Evolutionary conservation across 2,888 invertebrate genomes (phyloP), one percentile per base, ranked within the genome.

Genomic region (Artemia sinica): DNA sequence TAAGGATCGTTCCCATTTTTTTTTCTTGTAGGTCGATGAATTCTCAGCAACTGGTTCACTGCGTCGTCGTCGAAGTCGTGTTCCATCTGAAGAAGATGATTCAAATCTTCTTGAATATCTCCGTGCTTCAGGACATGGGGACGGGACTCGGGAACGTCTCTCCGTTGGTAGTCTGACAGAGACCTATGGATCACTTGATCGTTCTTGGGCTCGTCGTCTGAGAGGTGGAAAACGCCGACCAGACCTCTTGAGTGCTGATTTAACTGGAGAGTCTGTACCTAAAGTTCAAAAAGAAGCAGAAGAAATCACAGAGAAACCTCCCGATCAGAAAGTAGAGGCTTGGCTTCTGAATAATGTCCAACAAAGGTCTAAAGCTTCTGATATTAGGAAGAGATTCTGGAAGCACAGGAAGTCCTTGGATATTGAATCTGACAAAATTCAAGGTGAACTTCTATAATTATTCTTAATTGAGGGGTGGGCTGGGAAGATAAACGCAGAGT

Each of bases 11-110:
- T 28, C 1, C 28, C 28, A 28, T 28, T 28, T 28, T 4, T 28
- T 28, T 28, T 67, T 12, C 10, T 58, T 58, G 14, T 8, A 58
- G 58, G 58, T 58, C 8, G 70, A 70, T 41, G 70, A 92, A 76
- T 86, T 91, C 63, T 92, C 92, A 7, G 92, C 92, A 13, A 91
- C 89, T 72, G 92, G 92, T 50, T 91, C 91, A 72, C 79, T 92
- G 58, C 82, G 91, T 28, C 82, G 91, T 51, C 82, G 91, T 66
- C 82, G 90, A 74, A 87, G 91, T 75, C 84, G 90, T 50, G 86
- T 89, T 18, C 84, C 89, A 0, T 86, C 86, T 7, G 89, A 87
- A 76, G 88, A 88, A 74, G 88, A 91, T 75, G 91, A 91, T 74
- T 86, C 86, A 8, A 86, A 86, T 18, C 78, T 92, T n/a, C 86